Percentiles rank a stretch among this genome's conserved stretches.
phyloP scores from a whole-genome alignment of 2,113 vertebrate genomes.

The Plectropomus leopardus region DNA sequence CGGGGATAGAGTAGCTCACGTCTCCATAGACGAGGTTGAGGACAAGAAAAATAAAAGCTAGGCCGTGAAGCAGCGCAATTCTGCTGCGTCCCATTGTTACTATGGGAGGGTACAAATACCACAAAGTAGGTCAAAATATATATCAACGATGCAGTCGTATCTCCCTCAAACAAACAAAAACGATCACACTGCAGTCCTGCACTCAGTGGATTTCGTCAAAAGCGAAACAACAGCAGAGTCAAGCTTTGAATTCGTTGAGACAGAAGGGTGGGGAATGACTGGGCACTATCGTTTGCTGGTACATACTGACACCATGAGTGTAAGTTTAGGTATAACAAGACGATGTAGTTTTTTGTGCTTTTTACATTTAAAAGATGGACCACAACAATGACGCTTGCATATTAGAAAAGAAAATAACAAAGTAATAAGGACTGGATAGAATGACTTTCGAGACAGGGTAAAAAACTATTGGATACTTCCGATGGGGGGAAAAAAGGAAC shows the following conservation, averaged over 20 bases:
- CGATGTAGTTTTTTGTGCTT: background rate
- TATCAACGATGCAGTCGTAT: background rate
- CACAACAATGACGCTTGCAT: too few relatives aligned
- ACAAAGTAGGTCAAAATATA: background rate
- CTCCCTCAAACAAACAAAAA: background rate
- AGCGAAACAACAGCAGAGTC: background rate
- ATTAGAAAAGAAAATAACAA: too few relatives aligned
- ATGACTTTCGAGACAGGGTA: too few relatives aligned
- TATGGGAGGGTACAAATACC: background rate
- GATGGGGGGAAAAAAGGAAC: too few relatives aligned
- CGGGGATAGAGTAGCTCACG: constrained; percentile 76
- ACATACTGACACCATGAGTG: background rate
- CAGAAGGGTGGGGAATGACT: background rate
- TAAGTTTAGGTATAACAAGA: background rate
- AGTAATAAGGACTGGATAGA: too few relatives aligned
- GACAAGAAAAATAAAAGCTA: constrained; percentile 40
- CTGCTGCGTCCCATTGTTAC: constrained; percentile 19
- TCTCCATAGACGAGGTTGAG: constrained; percentile 57
- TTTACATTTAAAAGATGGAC: background rate
- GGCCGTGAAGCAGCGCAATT: background rate
- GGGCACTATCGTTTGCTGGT: background rate
- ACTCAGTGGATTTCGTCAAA: background rate
- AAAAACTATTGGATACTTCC: too few relatives aligned
- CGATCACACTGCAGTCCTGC: background rate
- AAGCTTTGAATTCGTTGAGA: background rate